Base-by-base conservation (phyloP, 2,888 invertebrate genomes). In the Trissoscelio sp. region DNA sequence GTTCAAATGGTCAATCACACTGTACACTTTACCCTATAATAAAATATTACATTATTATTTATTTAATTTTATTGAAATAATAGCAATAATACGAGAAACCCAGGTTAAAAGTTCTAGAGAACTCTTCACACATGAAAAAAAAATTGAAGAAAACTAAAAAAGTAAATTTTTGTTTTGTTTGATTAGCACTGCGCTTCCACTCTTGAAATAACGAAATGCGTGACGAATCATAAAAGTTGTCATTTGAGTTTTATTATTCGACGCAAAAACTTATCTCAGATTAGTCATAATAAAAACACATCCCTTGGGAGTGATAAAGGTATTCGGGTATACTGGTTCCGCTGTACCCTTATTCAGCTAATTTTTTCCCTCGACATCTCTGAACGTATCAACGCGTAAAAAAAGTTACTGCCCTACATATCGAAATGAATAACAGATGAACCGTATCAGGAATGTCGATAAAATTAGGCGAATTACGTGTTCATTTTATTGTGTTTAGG, bases 221-320 rank as follows among this genome's bases (percentile, higher is more conserved):
- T 37, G 57, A 57, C 57, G 57, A 57, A 37, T 57, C 57, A 20
- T 34, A 20, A 57, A 57, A 37, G 0, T 18, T 57, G 37, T 57
- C 20, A 57, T 37, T 57, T 57, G 1, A 37, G 18, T 57, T 57
- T 57, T 57, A 37, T 57, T 57, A 57, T 57, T 20, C 34, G 34
- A 34, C 22, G 18, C 55, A 55, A 34, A 9, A 48, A 48, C 22
- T 48, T 48, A 48, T 48, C 48, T 48, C 48, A 4, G 48, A 48
- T 48, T 48, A 24, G n/a, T 48, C 48, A 24, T 48, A 22, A 48
- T 48, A 18, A 48, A 48, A n/a, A n/a, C 22, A 22, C 48, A 9
- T 22, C 24, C 48, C 48, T 1, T 0, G 24, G n/a, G 48, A 55
- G 31, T 12, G 18, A 37, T 57, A 57, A 57, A 34, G 57, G 12